Conservation (phyloP, 2,113 vertebrate species). For the Calyptommatus sinebrachiatus region DNA sequence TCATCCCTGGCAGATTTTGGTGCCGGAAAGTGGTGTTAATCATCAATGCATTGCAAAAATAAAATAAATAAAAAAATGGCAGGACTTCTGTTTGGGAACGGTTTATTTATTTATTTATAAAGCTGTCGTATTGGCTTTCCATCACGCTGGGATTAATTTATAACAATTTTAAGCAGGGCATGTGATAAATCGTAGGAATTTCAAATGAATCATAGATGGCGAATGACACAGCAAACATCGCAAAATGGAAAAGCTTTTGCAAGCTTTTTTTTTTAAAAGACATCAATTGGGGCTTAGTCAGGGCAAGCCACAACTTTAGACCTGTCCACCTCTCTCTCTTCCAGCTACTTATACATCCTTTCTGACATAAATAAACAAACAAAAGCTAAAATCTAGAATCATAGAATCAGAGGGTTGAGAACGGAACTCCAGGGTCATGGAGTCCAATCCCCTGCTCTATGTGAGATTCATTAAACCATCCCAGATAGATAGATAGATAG, state of each 20-base stretch:
- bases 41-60: not conserved
- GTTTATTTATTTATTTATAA: not conserved
- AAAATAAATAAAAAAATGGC: not conserved
- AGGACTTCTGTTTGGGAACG: not conserved
- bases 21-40: not conserved
- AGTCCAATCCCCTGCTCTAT: too few species aligned
- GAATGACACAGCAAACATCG: not conserved
- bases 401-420: not conserved
- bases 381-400: not conserved
- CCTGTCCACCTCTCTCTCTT: not conserved
- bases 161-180: not conserved
- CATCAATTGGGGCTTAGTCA: not conserved
- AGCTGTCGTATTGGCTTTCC: not conserved
- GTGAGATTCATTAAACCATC: too few species aligned
- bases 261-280: not conserved
- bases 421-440: too few species aligned
- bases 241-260: not conserved
- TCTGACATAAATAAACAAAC: not conserved
- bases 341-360: not conserved
- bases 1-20: conserved; percentile 1
- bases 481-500: too few species aligned
- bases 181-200: not conserved
- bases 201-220: not conserved
- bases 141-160: not conserved
- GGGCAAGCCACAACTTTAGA: not conserved